These are phyloP conservation scores for Bursaphelenchus okinawaensis DNA, from an alignment of 2,888 invertebrate species.

Conservation along the genomic window DNA sequence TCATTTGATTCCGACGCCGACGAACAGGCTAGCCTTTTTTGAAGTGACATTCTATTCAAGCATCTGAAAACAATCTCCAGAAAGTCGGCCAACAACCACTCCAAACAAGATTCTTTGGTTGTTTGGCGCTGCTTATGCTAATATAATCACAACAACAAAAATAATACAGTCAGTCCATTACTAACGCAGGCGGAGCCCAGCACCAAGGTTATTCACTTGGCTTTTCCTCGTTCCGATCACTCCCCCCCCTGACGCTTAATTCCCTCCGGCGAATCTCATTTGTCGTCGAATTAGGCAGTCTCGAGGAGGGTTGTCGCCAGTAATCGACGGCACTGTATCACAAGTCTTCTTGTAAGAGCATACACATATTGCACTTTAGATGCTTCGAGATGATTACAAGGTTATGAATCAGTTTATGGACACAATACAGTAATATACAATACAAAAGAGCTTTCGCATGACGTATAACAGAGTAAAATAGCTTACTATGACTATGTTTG, in stretches of 20 bases:
- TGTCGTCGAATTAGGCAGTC: not conserved
- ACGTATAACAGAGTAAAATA: too few species aligned
- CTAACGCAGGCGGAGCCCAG: not conserved
- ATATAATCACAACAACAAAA: not conserved
- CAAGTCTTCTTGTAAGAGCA: too few species aligned
- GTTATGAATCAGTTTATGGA: too few species aligned
- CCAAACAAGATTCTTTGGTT: not conserved
- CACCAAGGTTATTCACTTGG: not conserved
- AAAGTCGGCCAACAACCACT: not conserved
- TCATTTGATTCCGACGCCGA: not conserved
- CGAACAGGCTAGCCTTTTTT: not conserved
- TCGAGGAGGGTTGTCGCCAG: too few species aligned
- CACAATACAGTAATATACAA: too few species aligned
- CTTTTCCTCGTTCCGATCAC: not conserved
- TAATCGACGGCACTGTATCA: too few species aligned
- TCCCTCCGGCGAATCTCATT: not conserved
- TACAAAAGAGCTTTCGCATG: too few species aligned
- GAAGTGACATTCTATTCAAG: not conserved
- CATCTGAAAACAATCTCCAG: not conserved
- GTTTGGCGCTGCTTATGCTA: not conserved
- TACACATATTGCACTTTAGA: too few species aligned
- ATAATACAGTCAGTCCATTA: not conserved
- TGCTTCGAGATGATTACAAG: too few species aligned
- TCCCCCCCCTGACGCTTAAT: not conserved
- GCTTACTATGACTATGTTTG: too few species aligned